phyloP scores from a whole-genome alignment of 30 jellyfish, hydroid and myxozoan genomes.

The Cassiopea andromeda region DNA sequence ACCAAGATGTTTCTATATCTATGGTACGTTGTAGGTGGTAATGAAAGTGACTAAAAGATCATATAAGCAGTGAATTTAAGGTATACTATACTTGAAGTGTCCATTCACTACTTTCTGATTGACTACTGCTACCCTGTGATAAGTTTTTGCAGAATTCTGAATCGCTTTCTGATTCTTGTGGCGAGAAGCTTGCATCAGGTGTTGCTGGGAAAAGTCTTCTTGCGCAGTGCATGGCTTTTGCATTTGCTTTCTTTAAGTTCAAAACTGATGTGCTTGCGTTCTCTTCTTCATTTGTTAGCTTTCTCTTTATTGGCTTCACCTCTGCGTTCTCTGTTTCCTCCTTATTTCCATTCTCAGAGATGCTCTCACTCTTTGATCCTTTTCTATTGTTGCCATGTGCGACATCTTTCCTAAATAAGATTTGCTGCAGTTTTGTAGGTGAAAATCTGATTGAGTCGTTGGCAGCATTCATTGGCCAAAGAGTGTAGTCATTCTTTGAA shows the following conservation, averaged over 20 bases:
- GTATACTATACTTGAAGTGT: background rate
- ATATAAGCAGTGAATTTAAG: background rate
- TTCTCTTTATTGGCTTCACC: conserved; percentile 11
- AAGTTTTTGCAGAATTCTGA: conserved; percentile 60
- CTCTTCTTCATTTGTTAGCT: conserved; percentile 20
- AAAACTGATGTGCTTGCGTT: conserved; percentile 21
- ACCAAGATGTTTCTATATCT: no score
- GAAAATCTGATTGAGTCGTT: conserved; percentile 27
- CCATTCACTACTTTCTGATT: conserved; percentile 55
- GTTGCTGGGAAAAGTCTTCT: conserved; percentile 57
- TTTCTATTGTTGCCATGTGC: background rate
- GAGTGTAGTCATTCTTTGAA: conserved; percentile 11
- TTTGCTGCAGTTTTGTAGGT: conserved; percentile 61
- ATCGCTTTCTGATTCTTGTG: conserved; percentile 64
- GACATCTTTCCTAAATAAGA: conserved; percentile 41
- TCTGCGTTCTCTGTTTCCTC: conserved; percentile 1
- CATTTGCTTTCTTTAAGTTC: background rate
- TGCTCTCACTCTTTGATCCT: background rate
- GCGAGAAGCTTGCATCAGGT: background rate
- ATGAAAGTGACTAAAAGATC: no score
- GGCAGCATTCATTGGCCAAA: conserved; percentile 43
- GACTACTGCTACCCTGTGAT: conserved; percentile 66
- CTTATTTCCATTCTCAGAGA: background rate
- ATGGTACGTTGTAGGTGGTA: no score
- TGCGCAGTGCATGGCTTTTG: conserved; percentile 50